Conservation (phyloP, 2,888 invertebrate genomes). For the Osedax frankpressi region DNA sequence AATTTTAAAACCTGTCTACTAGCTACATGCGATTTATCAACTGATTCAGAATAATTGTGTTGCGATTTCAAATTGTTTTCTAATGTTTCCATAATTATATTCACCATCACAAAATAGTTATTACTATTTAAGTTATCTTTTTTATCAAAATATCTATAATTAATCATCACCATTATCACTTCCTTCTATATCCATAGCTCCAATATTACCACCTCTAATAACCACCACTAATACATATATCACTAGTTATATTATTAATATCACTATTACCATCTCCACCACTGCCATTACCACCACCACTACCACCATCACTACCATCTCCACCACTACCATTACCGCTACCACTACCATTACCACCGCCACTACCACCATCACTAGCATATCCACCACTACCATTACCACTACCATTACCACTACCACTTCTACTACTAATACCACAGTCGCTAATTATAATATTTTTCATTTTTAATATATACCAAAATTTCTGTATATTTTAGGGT, state of each 20-base stretch:
- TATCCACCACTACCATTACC: not conserved
- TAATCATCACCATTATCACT: not conserved
- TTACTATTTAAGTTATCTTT: not conserved
- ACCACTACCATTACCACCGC: not conserved
- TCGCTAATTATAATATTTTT: no score
- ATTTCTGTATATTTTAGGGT: no score
- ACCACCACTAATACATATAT: not conserved
- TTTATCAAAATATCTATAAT: not conserved
- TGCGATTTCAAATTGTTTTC: no score
- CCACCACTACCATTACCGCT: not conserved
- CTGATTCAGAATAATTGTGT: no score
- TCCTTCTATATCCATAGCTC: not conserved
- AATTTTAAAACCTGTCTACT: no score
- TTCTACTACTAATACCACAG: no score
- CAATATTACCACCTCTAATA: not conserved
- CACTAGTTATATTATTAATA: not conserved
- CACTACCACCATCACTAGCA: not conserved
- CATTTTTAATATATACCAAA: no score
- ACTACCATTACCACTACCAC: not conserved
- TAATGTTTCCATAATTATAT: not conserved
- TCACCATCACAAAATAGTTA: not conserved
- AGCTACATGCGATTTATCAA: no score
- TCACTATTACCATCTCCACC: not conserved
- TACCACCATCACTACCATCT: not conserved
- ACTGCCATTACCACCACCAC: not conserved